phyloP scores from a whole-genome alignment of 1,140 invertebrate species.

The Steinernema khuongi region DNA sequence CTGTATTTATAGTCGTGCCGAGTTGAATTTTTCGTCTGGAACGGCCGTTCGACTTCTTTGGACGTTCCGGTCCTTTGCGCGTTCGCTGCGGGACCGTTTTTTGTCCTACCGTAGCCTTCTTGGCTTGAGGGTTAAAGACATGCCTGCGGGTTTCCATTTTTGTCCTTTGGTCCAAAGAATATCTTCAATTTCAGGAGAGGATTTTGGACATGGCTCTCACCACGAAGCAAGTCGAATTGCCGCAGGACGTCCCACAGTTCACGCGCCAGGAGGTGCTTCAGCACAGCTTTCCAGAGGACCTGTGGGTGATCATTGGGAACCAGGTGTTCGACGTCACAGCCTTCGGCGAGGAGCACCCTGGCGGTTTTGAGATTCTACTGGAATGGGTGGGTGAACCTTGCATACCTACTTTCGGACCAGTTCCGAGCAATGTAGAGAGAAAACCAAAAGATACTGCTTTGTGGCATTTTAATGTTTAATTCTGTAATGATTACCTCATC shows the following conservation, averaged over 20 bases:
- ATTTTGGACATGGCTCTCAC: neutral
- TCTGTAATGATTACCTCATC: no score
- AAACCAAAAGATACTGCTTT: no score
- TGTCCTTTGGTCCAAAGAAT: neutral
- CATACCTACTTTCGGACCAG: neutral
- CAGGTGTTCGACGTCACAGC: slow-evolving; percentile 31
- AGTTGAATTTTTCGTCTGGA: no score
- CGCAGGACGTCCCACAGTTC: neutral
- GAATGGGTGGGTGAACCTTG: slow-evolving; percentile 28
- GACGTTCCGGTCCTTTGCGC: no score
- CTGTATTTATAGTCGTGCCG: no score
- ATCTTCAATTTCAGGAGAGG: neutral
- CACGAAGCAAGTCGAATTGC: neutral
- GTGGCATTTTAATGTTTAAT: neutral
- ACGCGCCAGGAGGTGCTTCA: slow-evolving; percentile 28
- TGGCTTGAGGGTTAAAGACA: no score
- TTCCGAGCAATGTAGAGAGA: neutral
- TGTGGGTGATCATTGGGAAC: slow-evolving; percentile 34
- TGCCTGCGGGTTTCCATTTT: no score
- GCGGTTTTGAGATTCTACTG: slow-evolving; percentile 31
- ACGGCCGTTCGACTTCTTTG: no score
- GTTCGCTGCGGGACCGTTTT: no score
- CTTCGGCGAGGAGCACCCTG: slow-evolving; percentile 31
- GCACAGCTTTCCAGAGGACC: slow-evolving; percentile 29
- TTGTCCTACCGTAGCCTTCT: no score